A percentile compares a stretch with the other conserved stretches of the same genome.
Evolutionary conservation across 2,797 vertebrate genomes (phyloP).

Genomic region (Cossypha niveicapilla): DNA sequence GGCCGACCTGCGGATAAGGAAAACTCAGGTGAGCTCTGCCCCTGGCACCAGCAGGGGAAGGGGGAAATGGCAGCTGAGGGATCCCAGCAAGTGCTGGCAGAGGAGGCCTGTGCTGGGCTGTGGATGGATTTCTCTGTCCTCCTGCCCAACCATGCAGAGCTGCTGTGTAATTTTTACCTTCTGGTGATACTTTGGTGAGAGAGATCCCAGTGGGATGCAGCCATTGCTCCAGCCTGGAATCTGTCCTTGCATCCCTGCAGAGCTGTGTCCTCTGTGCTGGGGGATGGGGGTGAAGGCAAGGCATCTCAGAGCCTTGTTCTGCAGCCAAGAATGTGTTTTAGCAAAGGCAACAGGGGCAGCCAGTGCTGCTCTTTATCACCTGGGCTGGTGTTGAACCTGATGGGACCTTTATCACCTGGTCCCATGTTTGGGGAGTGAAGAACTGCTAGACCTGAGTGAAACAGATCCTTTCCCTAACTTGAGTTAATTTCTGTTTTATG

Average conservation of each 20-base stretch:
- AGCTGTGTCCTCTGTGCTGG: background rate
- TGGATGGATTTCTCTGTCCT: background rate
- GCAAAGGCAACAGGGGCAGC: background rate
- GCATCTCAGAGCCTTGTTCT: background rate
- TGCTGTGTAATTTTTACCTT: background rate
- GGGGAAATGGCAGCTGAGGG: background rate
- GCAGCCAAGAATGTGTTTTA: background rate
- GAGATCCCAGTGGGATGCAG: rapidly evolving
- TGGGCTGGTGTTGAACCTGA: background rate
- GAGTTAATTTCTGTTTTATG: background rate
- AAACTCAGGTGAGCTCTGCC: constrained; percentile 86
- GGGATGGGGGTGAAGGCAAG: background rate
- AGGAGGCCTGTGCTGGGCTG: background rate
- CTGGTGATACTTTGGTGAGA: background rate
- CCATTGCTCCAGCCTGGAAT: background rate
- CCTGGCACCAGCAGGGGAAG: background rate
- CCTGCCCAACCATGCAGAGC: background rate
- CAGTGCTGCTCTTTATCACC: background rate
- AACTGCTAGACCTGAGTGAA: background rate
- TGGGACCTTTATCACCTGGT: no score
- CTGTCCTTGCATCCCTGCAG: background rate
- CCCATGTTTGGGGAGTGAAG: background rate
- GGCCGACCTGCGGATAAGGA: constrained; percentile 93
- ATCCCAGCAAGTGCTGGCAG: background rate
- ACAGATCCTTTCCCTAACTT: background rate